Conservation (phyloP, 2,888 invertebrate genomes). For the Tinea pellionella region DNA sequence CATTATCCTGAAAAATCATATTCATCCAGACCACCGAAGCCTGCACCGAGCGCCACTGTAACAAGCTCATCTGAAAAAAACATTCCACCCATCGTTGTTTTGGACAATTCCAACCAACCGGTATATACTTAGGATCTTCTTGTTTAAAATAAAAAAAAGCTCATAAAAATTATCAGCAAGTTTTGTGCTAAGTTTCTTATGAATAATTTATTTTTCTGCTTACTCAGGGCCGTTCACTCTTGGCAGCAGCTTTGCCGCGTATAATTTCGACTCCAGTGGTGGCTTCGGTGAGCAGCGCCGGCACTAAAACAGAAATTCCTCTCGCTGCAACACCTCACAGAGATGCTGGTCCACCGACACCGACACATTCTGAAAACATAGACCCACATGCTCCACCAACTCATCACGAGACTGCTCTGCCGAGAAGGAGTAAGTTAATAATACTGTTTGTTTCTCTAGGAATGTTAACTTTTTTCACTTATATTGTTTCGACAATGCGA, state of each 20-base stretch:
- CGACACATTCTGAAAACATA: conserved; percentile 57
- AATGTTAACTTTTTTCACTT: too few species aligned
- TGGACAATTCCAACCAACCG: conserved; percentile 55
- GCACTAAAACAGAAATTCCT: conserved; percentile 28
- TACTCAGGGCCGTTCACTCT: conserved; percentile 68
- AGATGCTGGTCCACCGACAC: conserved; percentile 60
- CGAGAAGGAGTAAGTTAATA: conserved; percentile 48
- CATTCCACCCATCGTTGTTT: conserved; percentile 51
- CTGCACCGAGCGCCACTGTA: not conserved
- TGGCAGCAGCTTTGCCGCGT: conserved; percentile 76
- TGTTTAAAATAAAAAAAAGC: too few species aligned
- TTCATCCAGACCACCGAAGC: conserved; percentile 33
- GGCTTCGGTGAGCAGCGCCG: conserved; percentile 27
- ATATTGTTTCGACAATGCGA: too few species aligned
- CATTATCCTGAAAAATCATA: conserved; percentile 76
- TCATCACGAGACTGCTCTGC: conserved; percentile 65
- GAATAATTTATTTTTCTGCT: not conserved
- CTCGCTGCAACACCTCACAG: conserved; percentile 34
- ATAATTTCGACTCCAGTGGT: conserved; percentile 42
- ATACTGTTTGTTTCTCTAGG: too few species aligned
- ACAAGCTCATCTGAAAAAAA: conserved; percentile 26
- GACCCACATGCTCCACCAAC: conserved; percentile 60
- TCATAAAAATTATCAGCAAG: too few species aligned
- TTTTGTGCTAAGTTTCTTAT: too few species aligned
- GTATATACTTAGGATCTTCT: too few species aligned